These are phyloP conservation scores for Hetaerina americana DNA, from an alignment of 1,140 invertebrate genomes.

Conservation along the genomic window DNA sequence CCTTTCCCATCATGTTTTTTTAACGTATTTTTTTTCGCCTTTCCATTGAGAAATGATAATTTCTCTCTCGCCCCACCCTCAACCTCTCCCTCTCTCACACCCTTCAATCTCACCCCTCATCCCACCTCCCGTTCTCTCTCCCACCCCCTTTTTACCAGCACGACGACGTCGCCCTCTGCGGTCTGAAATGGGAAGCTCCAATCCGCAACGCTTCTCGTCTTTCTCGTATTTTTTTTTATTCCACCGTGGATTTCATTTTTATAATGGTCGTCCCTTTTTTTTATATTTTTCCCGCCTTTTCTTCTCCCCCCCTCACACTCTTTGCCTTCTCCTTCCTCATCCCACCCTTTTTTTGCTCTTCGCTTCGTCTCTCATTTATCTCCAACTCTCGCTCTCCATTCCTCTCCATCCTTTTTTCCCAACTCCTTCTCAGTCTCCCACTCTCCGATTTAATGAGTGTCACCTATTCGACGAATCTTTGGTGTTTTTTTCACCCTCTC, in stretches of 20 bases:
- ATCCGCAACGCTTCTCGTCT: not conserved
- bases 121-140: no score
- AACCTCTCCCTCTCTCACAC: not conserved
- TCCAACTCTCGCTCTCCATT: no score
- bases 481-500: no score
- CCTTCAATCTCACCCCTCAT: no score
- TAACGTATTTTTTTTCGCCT: not conserved
- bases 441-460: not conserved
- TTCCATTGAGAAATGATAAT: not conserved
- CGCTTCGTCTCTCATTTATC: no score
- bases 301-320: not conserved
- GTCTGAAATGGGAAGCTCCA: not conserved
- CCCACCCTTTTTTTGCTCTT: not conserved
- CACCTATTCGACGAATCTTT: not conserved
- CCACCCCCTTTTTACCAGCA: no score
- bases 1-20: no score
- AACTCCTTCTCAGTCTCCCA: no score
- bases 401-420: no score
- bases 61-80: no score
- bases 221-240: not conserved
- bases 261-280: not conserved
- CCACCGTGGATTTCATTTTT: not conserved
- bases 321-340: not conserved
- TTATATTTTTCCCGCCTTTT: not conserved
- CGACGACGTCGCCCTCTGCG: no score